These are phyloP conservation scores for Poecilia picta DNA, from an alignment of 2,797 vertebrate species.

Conservation along the genomic window DNA sequence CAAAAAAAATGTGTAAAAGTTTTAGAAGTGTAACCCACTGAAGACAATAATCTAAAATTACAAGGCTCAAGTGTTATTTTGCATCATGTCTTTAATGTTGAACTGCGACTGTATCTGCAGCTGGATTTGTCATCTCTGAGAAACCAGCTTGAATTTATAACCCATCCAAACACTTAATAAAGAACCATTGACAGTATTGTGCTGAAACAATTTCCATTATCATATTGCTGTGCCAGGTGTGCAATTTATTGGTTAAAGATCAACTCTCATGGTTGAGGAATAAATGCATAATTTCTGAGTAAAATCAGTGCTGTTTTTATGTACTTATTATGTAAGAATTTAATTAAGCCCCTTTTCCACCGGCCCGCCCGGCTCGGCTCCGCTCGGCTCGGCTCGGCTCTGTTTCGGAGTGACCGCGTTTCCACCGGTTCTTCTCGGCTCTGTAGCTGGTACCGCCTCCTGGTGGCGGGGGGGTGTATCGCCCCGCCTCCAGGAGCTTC, in stretches of 20 bases:
- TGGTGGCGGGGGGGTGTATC: no score
- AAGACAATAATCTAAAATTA: not conserved
- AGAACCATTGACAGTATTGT: not conserved
- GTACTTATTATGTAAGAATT: not conserved
- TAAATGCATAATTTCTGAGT: constrained; percentile 52
- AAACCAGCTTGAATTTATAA: constrained; percentile 17
- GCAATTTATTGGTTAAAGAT: constrained; percentile 35
- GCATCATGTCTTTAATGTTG: not conserved
- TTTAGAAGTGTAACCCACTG: not conserved
- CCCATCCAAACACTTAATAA: not conserved
- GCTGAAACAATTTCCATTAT: constrained; percentile 4
- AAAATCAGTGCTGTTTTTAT: constrained; percentile 13
- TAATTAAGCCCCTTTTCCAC: no score
- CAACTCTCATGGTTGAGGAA: constrained; percentile 34
- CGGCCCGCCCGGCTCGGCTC: no score
- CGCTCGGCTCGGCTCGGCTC: no score
- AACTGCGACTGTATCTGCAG: not conserved
- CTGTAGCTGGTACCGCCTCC: no score
- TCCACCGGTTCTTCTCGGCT: no score
- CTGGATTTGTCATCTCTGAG: not conserved
- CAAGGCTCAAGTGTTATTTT: not conserved
- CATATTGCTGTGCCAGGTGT: constrained; percentile 24
- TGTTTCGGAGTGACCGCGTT: no score
- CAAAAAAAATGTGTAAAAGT: not conserved
- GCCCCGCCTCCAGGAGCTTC: no score